Evolutionary conservation across 2,797 vertebrate species (phyloP), one percentile per base, ranked within the genome.

Genomic region (Pipistrellus pygmaeus): DNA sequence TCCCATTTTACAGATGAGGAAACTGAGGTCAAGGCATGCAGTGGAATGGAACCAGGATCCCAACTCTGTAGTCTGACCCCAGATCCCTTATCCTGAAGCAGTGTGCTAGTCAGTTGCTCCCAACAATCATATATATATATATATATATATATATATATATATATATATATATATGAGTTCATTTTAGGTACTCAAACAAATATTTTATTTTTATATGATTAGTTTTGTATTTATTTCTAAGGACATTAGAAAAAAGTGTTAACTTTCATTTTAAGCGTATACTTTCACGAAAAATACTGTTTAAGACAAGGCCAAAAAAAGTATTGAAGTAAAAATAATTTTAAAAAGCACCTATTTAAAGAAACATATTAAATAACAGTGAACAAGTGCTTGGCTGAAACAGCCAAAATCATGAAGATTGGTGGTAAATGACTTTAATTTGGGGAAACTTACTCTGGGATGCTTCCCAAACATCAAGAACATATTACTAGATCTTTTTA

Each of bases 1-100:
- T 90, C 75, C 60, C n/a, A 48, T 94, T 93, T 96, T 73, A 60
- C 20, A 77, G 60, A 64, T 53, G 20, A 90, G 82, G 44, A 81
- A 73, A 57, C 66, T 89, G 73, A 95, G 62, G 44, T 51, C 6
- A 41, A 41, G 12, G 35, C 55, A 38, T 14, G 12, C 2, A 44
- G 18, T 35, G 60, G 12, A 20, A 11, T 53, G 17, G 51, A 89
- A 4, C 25, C 83, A 86, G 46, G 46, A 44, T 62, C n/a, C 51
- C 44, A 71, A 4, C 20, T 91, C 60, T 9, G 35, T 20, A 41
- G 10, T 23, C 23, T 32, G 38, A 68, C 25, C 18, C 17, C 9
- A 15, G 41, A 12, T 17, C 4, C 35, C 38, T 44, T 60, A 32
- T 73, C 13, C 11, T 38, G 30, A 48, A 72, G 57, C 12, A 2